Conservation (phyloP, 2,888 invertebrate species). For the Alitta virens region DNA sequence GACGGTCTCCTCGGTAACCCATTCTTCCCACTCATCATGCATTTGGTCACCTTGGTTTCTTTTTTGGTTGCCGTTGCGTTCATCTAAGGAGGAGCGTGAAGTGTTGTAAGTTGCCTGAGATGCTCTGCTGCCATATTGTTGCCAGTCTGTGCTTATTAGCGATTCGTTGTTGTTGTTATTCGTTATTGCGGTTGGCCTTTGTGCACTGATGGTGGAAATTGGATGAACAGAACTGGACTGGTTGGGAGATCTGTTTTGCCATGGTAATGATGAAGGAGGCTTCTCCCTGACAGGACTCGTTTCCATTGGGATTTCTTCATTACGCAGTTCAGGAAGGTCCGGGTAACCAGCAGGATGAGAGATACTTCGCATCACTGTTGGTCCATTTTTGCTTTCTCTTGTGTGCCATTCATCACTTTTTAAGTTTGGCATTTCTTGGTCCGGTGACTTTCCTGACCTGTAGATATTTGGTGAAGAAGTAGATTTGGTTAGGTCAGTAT, state of each 20-base stretch:
- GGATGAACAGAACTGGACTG: background rate
- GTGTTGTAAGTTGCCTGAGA: background rate
- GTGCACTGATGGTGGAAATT: background rate
- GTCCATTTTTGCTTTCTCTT: background rate
- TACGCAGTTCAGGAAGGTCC: background rate
- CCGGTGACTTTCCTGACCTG: background rate
- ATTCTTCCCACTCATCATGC: background rate
- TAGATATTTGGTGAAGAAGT: background rate
- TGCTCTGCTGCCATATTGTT: no score
- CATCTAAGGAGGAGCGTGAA: background rate
- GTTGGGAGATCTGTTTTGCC: background rate
- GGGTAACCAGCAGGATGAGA: background rate
- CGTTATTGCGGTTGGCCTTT: background rate
- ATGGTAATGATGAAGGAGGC: background rate
- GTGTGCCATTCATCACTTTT: background rate
- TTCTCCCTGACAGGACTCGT: slow-evolving; percentile 13
- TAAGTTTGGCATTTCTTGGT: background rate
- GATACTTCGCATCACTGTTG: background rate
- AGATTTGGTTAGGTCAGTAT: background rate
- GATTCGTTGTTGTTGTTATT: background rate
- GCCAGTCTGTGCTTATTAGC: no score
- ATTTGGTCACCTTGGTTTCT: background rate
- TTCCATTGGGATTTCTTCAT: slow-evolving; percentile 13
- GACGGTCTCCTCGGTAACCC: slow-evolving; percentile 6
- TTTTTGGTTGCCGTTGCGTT: background rate